Evolutionary conservation across 2,797 vertebrate species (phyloP).

Genomic region (Sebastiscus albofasciatus): DNA sequence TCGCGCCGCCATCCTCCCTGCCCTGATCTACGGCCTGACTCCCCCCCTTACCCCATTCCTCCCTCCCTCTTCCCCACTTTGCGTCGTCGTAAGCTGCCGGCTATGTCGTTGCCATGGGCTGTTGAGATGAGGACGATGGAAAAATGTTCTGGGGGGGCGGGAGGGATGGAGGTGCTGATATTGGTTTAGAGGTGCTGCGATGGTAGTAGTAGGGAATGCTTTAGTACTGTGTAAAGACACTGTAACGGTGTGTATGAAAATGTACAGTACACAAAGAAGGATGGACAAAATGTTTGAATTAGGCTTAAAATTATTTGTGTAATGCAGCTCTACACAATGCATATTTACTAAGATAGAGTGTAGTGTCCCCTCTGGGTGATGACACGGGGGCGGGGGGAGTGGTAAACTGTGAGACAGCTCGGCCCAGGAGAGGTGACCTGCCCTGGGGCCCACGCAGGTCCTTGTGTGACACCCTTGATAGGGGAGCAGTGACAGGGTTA

Average conservation of each 20-base stretch:
- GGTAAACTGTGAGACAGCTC: constrained; percentile 14
- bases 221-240: constrained; percentile 32
- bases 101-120: constrained; percentile 70
- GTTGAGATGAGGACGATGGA: constrained; percentile 71
- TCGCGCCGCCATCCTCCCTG: constrained; percentile 89
- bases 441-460: constrained; percentile 10
- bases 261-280: background rate
- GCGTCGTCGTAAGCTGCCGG: constrained; percentile 69
- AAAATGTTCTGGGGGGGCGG: constrained; percentile 51
- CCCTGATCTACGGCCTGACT: constrained; percentile 92
- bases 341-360: background rate
- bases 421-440: constrained; percentile 58
- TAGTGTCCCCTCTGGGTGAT: background rate
- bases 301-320: background rate
- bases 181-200: constrained; percentile 62
- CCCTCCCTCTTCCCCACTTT: constrained; percentile 79
- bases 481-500: constrained; percentile 61
- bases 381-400: background rate
- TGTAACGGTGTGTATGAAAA: background rate
- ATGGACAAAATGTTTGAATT: background rate
- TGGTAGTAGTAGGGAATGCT: constrained; percentile 40
- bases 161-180: constrained; percentile 48
- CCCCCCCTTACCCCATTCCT: constrained; percentile 60
- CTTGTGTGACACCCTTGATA: constrained; percentile 53
- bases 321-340: background rate